These are phyloP conservation scores for Akabosia matsudoensis DNA, from an alignment of 1,140 invertebrate species.

Conservation along the genomic window DNA sequence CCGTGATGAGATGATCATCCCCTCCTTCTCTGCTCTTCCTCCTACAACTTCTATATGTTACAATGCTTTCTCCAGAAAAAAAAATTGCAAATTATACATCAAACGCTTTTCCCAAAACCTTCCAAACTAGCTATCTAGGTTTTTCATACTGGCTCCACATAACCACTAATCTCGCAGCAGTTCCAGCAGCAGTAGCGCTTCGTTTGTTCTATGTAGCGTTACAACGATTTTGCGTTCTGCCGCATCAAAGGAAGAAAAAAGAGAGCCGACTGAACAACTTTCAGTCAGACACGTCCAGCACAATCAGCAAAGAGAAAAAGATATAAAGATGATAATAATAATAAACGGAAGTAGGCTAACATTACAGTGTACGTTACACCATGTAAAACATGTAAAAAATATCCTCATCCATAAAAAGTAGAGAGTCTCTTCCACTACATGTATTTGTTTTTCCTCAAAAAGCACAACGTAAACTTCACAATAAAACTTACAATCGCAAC, in stretches of 20 bases:
- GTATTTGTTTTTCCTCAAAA: neutral
- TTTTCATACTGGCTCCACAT: neutral
- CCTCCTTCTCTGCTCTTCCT: neutral
- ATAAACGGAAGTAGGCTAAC: constrained; percentile 18
- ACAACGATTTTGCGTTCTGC: no score
- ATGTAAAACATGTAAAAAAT: constrained; percentile 18
- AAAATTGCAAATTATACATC: constrained; percentile 5
- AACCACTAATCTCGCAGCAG: no score
- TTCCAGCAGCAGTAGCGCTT: no score
- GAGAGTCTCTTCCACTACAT: neutral
- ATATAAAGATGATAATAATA: constrained; percentile 2
- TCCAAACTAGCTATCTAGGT: no score
- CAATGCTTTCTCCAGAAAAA: neutral
- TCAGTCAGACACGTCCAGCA: neutral
- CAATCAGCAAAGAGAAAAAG: neutral
- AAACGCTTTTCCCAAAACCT: neutral
- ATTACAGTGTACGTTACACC: neutral
- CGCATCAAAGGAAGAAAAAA: neutral
- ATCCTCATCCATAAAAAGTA: constrained; percentile 1
- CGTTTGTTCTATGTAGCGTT: no score
- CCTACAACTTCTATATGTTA: neutral
- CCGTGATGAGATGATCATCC: neutral
- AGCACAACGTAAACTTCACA: neutral
- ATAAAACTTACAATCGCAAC: no score
- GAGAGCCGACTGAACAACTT: neutral